Conservation (phyloP, 2,797 vertebrate species). For the Pantherophis vulpinus region DNA sequence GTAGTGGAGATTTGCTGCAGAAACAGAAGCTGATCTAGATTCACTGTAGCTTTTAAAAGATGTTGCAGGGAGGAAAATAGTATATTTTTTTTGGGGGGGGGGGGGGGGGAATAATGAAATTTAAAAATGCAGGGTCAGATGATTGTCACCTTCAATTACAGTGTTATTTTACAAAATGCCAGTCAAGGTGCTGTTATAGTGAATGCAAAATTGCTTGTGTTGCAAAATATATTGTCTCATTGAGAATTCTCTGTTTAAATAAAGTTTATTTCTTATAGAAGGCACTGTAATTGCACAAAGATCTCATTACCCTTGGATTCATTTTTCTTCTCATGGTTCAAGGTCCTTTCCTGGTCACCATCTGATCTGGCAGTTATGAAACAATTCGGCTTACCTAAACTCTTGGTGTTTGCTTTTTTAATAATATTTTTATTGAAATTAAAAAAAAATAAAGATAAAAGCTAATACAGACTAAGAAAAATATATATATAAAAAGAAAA, state of each 20-base stretch:
- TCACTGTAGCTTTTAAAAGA: background rate
- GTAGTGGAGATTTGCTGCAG: background rate
- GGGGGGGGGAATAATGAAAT: background rate
- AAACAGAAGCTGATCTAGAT: background rate
- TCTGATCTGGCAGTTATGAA: constrained; percentile 21
- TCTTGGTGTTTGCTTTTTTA: constrained; percentile 17
- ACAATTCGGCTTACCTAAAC: constrained; percentile 32
- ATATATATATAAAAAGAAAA: background rate
- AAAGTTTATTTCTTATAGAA: background rate
- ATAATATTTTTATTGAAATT: background rate
- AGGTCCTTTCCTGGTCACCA: background rate
- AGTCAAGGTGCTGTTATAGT: background rate
- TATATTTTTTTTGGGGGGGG: no score
- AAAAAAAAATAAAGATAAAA: background rate
- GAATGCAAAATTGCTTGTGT: background rate
- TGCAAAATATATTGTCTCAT: background rate
- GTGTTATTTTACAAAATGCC: background rate
- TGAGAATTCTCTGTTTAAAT: background rate
- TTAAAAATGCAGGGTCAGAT: background rate
- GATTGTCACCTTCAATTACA: background rate
- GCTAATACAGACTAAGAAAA: background rate
- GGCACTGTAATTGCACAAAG: constrained; percentile 6
- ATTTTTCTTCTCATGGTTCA: background rate
- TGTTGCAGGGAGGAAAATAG: background rate
- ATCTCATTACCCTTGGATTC: background rate